phyloP scores from a whole-genome alignment of 2,888 invertebrate genomes.

The Drosophila gaucha region DNA sequence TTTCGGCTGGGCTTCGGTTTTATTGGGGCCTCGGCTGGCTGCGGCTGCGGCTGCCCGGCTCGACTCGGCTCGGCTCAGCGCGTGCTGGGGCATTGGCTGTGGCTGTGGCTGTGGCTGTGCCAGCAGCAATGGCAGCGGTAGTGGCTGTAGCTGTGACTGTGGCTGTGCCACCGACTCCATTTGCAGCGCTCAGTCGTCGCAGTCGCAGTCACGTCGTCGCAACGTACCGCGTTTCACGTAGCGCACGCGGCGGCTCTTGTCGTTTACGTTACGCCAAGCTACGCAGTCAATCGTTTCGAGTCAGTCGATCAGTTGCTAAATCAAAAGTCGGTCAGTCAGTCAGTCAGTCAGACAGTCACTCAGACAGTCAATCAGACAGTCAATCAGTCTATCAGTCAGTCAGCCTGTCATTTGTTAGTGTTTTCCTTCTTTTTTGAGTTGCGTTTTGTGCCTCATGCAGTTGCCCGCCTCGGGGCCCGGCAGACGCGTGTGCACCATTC shows the following conservation, averaged over 20 bases:
- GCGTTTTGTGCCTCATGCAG: slow-evolving; percentile 7
- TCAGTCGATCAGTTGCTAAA: slow-evolving; percentile 1
- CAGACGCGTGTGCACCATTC: slow-evolving; percentile 48
- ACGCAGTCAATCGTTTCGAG: slow-evolving; percentile 16
- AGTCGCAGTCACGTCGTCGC: slow-evolving; percentile 80
- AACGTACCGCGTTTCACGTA: slow-evolving; percentile 70
- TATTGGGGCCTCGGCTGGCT: slow-evolving; percentile 27
- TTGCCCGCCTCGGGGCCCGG: slow-evolving; percentile 47
- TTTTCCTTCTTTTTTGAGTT: slow-evolving; percentile 1
- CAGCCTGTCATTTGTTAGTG: background rate
- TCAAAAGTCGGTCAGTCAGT: background rate
- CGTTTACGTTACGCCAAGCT: slow-evolving; percentile 45
- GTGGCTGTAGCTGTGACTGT: slow-evolving; percentile 15
- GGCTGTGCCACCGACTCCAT: slow-evolving; percentile 32
- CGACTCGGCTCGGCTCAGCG: slow-evolving; percentile 26
- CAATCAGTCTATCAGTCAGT: slow-evolving; percentile 6
- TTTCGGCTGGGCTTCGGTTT: slow-evolving; percentile 9
- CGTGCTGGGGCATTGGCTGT: slow-evolving; percentile 17
- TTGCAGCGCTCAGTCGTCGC: slow-evolving; percentile 76
- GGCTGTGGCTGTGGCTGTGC: background rate
- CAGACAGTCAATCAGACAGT: background rate
- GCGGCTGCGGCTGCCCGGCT: slow-evolving; percentile 11
- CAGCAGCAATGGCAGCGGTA: slow-evolving; percentile 3
- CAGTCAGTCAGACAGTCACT: background rate
- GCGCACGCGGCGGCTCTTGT: slow-evolving; percentile 68